Evolutionary conservation across 37 sponge, comb jelly and placozoan genomes (phyloP).

Genomic region (Oscarella lobularis): DNA sequence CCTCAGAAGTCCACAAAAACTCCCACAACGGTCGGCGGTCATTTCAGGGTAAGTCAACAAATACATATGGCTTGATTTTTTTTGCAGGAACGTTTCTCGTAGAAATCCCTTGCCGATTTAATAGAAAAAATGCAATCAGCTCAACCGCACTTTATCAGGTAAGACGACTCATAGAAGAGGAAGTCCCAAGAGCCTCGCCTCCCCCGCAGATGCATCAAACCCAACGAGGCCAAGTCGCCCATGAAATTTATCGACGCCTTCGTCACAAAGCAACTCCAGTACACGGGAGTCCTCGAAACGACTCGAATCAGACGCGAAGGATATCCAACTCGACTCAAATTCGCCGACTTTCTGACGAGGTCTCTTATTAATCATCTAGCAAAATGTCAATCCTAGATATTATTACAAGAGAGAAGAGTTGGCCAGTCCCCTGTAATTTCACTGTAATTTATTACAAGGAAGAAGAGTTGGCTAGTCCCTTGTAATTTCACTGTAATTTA

Average conservation of each 20-base stretch:
- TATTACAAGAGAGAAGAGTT: background rate
- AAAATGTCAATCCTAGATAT: background rate
- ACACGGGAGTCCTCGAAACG: conserved; percentile 35
- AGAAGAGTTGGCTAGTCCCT: too few relatives aligned
- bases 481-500: too few relatives aligned
- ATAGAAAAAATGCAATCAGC: background rate
- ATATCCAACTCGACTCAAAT: conserved; percentile 14
- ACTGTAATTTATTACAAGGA: too few relatives aligned
- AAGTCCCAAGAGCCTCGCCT: background rate
- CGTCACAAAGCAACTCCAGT: conserved; percentile 18
- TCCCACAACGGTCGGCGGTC: conserved; percentile 66
- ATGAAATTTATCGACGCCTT: conserved; percentile 11
- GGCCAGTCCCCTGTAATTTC: background rate
- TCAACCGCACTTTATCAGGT: background rate
- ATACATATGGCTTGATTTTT: background rate
- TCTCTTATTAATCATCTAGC: too few relatives aligned
- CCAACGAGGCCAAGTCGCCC: background rate
- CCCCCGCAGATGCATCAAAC: conserved; percentile 7
- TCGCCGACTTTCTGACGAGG: background rate
- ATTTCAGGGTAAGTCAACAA: conserved; percentile 49
- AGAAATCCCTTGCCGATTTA: background rate
- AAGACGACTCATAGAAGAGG: background rate
- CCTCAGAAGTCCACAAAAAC: conserved; percentile 16
- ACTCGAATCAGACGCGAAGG: conserved; percentile 35
- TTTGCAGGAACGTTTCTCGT: background rate